A percentile compares a stretch with the other conserved stretches of the same genome.
phyloP scores from a whole-genome alignment of 2,113 vertebrate genomes.

The Cettia cetti region DNA sequence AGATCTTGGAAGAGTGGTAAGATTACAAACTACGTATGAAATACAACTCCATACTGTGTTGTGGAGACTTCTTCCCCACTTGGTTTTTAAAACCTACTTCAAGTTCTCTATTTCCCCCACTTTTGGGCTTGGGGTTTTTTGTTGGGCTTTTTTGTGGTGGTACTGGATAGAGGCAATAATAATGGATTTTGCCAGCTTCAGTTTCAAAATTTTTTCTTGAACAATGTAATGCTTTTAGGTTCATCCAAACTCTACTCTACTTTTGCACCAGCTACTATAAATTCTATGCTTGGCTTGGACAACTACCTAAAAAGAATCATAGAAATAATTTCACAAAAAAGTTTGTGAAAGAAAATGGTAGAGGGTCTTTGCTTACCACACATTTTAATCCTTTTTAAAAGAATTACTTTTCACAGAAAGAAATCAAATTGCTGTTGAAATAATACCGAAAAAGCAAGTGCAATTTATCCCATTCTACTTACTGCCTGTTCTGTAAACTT shows the following conservation, averaged over 20 bases:
- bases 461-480: slow-evolving; percentile 56
- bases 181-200: background rate
- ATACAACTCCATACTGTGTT: background rate
- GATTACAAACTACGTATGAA: background rate
- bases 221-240: background rate
- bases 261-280: background rate
- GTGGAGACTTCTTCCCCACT: background rate
- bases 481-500: slow-evolving; percentile 89
- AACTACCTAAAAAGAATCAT: background rate
- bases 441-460: background rate
- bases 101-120: background rate
- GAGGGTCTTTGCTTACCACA: background rate
- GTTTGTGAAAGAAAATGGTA: background rate
- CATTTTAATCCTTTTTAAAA: background rate
- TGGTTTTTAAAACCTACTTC: background rate
- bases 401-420: background rate
- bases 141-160: background rate
- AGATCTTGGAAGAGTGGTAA: background rate
- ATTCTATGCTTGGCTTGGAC: background rate
- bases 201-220: background rate
- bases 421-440: background rate
- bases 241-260: background rate
- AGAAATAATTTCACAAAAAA: background rate
- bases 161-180: background rate
- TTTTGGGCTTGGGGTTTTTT: background rate